Base-by-base conservation (phyloP, 2,113 vertebrate species). In the Eublepharis macularius region DNA sequence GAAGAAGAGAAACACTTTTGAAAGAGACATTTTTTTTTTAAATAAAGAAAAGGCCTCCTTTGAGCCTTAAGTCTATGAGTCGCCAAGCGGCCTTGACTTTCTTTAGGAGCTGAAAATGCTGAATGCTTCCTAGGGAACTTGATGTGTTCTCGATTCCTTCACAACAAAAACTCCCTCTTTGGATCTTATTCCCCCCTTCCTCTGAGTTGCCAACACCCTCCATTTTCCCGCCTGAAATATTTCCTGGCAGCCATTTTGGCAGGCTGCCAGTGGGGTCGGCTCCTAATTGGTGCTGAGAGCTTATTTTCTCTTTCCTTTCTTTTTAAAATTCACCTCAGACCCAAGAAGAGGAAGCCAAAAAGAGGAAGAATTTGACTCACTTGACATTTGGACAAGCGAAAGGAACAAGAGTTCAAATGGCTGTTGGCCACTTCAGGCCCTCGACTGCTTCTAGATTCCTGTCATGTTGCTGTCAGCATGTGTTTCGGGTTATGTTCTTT, bases 181-280 rank as follows among this genome's bases (percentile, higher is more conserved):
- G 70, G 11, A 1, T 74, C 47, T 79, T 83, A 65, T 82, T 21
- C 2, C 39, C 16, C 8, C 32, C 78, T 13, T 1, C 14, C 54
- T 36, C 0, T 0, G 32, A 17, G 43, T 39, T 73, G 90, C 74
- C 87, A 90, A 60, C 10, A 60, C 29, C 1, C 34, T 34, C 11
- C 76, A 47, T 87, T 66, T 91, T 63, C 16, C 21, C 21, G 19
- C 24, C 85, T 92, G 83, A 87, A 94, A 86, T 24, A 4, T 8
- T 86, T 83, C 84, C 51, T 93, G 88, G 81, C 84, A 49, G 89
- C 82, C 34, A 17, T 43, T 57, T 80, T 66, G 90, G 93, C 84
- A 91, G 87, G 19, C 70, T 0, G 0, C 47, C 80, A n/a, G 39
- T 73, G 75, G 39, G 51, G 60, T 12, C 49, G 36, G 1, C 66